phyloP scores from a whole-genome alignment of 2,888 invertebrate genomes.

The Epinotia nisella region DNA sequence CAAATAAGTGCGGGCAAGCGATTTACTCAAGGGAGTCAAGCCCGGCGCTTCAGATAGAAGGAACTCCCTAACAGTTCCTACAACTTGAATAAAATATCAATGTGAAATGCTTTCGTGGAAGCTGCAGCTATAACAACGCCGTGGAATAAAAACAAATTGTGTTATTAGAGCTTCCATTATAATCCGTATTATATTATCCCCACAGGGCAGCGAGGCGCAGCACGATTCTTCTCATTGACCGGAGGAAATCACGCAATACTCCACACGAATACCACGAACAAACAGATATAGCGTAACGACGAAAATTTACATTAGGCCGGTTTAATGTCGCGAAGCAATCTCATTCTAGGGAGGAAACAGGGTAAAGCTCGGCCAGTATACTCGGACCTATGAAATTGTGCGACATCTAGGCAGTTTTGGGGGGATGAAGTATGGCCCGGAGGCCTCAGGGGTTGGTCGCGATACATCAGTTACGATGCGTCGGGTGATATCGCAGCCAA shows the following conservation, averaged over 20 bases:
- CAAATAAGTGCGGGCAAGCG: constrained; percentile 75
- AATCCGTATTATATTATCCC: constrained; percentile 52
- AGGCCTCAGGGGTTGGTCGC: constrained; percentile 56
- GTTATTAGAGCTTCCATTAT: constrained; percentile 54
- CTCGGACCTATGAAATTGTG: constrained; percentile 58
- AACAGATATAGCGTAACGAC: constrained; percentile 73
- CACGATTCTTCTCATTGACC: constrained; percentile 63
- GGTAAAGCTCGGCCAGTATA: constrained; percentile 61
- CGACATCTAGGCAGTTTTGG: constrained; percentile 47
- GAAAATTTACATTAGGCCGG: constrained; percentile 81
- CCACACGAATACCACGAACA: constrained; percentile 59
- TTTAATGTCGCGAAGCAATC: constrained; percentile 83
- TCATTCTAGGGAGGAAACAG: constrained; percentile 78
- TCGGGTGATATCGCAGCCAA: constrained; percentile 72
- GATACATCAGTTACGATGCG: constrained; percentile 72
- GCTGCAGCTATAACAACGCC: constrained; percentile 45
- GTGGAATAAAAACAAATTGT: constrained; percentile 57
- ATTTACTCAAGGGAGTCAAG: constrained; percentile 67
- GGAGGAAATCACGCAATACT: constrained; percentile 67
- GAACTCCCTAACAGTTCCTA: constrained; percentile 47
- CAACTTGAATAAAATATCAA: constrained; percentile 38
- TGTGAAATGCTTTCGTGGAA: constrained; percentile 18
- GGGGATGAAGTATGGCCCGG: constrained; percentile 55
- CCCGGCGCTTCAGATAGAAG: constrained; percentile 54
- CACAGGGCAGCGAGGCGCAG: constrained; percentile 50